Conservation (phyloP, 2,797 vertebrate genomes). For the Hippoglossus hippoglossus region DNA sequence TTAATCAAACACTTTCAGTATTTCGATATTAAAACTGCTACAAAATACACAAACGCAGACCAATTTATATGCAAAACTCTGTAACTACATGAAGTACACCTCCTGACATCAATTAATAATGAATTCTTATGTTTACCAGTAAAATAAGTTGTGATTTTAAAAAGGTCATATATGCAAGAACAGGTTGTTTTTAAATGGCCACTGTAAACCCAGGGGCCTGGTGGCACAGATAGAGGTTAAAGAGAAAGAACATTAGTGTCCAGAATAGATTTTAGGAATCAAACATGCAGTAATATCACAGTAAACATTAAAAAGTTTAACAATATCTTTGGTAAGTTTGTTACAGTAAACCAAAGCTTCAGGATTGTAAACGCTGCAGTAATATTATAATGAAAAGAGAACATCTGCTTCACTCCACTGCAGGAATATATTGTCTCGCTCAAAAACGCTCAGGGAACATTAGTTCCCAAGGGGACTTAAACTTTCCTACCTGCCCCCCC, state of each 20-base stretch:
- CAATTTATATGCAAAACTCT: too few species aligned
- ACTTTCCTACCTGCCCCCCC: not conserved
- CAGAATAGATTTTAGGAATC: not conserved
- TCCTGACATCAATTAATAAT: too few species aligned
- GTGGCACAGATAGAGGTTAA: not conserved
- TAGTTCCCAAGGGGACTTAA: too few species aligned
- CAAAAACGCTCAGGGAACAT: too few species aligned
- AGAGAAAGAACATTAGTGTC: not conserved
- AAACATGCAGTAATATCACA: not conserved
- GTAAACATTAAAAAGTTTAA: not conserved
- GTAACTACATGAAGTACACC: too few species aligned
- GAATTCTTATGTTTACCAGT: constrained; percentile 1
- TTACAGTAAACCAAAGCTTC: not conserved
- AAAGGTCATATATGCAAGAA: constrained; percentile 3
- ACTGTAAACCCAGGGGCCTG: not conserved
- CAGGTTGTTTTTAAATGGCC: not conserved
- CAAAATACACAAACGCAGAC: too few species aligned
- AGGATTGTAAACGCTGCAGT: not conserved
- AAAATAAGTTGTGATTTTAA: constrained; percentile 4
- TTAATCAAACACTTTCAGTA: too few species aligned
- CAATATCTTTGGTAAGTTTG: not conserved
- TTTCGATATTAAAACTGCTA: too few species aligned
- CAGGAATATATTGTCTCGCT: too few species aligned
- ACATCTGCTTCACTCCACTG: too few species aligned
- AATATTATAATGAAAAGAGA: not conserved